phyloP scores from a whole-genome alignment of 2,888 invertebrate species.

The Andrena minutula region DNA sequence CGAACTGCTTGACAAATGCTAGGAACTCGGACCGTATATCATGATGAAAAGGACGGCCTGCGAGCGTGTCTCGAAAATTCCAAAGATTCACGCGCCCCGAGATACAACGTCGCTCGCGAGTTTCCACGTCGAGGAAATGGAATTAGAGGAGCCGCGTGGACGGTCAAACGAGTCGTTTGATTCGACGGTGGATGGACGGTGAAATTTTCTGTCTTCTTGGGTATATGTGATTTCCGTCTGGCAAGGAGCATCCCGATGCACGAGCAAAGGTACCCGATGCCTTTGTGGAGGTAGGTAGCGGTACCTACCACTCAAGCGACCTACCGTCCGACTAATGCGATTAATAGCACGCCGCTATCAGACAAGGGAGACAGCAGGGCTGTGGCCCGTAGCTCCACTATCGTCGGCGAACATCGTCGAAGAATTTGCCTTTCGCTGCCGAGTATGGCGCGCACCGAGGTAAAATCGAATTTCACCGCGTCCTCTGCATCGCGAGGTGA shows the following conservation, averaged over 20 bases:
- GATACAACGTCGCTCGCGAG: neutral
- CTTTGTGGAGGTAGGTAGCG: constrained; percentile 68
- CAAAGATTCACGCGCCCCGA: neutral
- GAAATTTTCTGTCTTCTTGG: constrained; percentile 40
- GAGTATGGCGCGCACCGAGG: constrained; percentile 67
- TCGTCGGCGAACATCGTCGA: constrained; percentile 57
- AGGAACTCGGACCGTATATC: neutral
- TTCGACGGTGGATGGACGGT: constrained; percentile 1
- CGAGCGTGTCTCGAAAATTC: neutral
- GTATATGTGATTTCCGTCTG: constrained; percentile 24
- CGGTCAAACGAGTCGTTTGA: constrained; percentile 27
- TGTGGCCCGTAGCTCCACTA: constrained; percentile 47
- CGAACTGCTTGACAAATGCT: constrained; percentile 10
- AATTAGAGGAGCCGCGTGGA: constrained; percentile 35
- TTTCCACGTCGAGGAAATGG: constrained; percentile 11
- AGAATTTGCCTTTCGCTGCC: constrained; percentile 74
- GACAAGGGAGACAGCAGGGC: constrained; percentile 71
- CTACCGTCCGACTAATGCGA: constrained; percentile 79
- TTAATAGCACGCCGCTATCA: constrained; percentile 77
- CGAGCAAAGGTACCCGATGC: constrained; percentile 54
- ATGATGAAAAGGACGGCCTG: neutral
- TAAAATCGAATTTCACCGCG: constrained; percentile 77
- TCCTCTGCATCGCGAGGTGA: constrained; percentile 54
- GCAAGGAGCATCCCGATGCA: constrained; percentile 54
- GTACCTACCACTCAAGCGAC: constrained; percentile 73